Conservation (phyloP, 2,113 vertebrate genomes). For the Oryzias javanicus region DNA sequence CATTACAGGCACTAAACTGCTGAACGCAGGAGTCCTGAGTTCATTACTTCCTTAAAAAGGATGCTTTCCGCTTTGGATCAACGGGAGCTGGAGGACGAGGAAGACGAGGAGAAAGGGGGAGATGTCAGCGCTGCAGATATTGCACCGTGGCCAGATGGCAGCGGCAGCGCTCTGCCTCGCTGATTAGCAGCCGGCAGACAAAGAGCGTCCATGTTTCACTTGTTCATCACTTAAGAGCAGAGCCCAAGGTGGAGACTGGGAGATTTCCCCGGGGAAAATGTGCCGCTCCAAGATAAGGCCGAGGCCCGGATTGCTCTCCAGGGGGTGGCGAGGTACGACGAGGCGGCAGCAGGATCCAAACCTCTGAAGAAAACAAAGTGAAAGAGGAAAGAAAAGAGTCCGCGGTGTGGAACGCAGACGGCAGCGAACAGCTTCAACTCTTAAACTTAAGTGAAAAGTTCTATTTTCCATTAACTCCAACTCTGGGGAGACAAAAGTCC, state of each 20-base stretch:
- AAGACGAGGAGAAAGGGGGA: constrained; percentile 6
- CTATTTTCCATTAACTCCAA: constrained; percentile 56
- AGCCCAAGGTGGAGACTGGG: constrained; percentile 65
- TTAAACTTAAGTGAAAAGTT: constrained; percentile 50
- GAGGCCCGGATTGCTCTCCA: constrained; percentile 52
- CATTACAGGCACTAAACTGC: constrained; percentile 23
- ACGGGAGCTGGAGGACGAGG: constrained; percentile 15
- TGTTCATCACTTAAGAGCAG: constrained; percentile 69
- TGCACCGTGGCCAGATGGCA: constrained; percentile 44
- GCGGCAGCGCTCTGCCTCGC: constrained; percentile 48
- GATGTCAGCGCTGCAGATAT: constrained; percentile 48
- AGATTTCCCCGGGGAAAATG: constrained; percentile 71
- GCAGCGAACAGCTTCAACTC: constrained; percentile 32
- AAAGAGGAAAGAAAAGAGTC: constrained; percentile 54
- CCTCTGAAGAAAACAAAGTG: constrained; percentile 67
- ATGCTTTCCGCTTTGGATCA: constrained; percentile 5
- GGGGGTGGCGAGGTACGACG: constrained; percentile 58
- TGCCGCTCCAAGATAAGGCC: constrained; percentile 66
- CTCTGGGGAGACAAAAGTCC: constrained; percentile 53
- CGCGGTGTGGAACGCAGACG: constrained; percentile 65
- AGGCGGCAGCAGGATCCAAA: constrained; percentile 52
- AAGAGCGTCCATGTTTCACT: constrained; percentile 67
- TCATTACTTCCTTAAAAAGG: constrained; percentile 18
- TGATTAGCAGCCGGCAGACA: constrained; percentile 66
- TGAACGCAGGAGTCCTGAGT: constrained; percentile 31